Percentiles rank a stretch among this genome's conserved stretches.
These are phyloP conservation scores for Ernsta delagoae DNA, from an alignment of 2,888 invertebrate genomes.

Conservation along the genomic window DNA sequence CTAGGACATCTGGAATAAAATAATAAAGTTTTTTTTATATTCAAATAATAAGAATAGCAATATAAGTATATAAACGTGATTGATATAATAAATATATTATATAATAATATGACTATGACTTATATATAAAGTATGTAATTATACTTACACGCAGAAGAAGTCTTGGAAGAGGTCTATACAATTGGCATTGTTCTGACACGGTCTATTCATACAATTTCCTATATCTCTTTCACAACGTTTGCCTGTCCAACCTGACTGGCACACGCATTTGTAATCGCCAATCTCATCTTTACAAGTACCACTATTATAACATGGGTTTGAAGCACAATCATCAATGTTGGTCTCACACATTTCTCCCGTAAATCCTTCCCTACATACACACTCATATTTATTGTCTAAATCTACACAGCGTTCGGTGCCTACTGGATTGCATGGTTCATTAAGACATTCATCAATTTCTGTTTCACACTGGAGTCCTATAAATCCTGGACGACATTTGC, in stretches of 20 bases:
- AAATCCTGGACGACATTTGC: conserved; percentile 97
- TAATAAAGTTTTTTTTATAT: too few relatives aligned
- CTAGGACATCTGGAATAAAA: conserved; percentile 89
- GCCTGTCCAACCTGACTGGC: conserved; percentile 95
- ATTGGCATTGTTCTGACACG: conserved; percentile 96
- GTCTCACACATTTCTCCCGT: conserved; percentile 93
- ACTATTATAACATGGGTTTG: conserved; percentile 94
- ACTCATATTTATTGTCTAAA: conserved; percentile 93
- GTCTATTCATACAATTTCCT: conserved; percentile 93
- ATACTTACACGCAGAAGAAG: conserved; percentile 93
- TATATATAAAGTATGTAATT: background rate
- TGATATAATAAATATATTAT: background rate
- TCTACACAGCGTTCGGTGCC: conserved; percentile 97
- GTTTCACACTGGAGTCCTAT: conserved; percentile 97
- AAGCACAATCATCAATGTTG: conserved; percentile 94
- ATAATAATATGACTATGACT: background rate
- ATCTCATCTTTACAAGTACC: conserved; percentile 94
- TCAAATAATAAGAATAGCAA: too few relatives aligned
- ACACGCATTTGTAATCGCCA: conserved; percentile 92
- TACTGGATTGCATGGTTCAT: conserved; percentile 94
- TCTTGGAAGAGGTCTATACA: conserved; percentile 97
- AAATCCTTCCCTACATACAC: conserved; percentile 95
- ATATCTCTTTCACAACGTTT: conserved; percentile 94
- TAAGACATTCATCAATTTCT: conserved; percentile 95
- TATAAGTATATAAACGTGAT: background rate